Evolutionary conservation across 2,888 invertebrate genomes (phyloP).

Genomic region (Dinocampus coccinellae): DNA sequence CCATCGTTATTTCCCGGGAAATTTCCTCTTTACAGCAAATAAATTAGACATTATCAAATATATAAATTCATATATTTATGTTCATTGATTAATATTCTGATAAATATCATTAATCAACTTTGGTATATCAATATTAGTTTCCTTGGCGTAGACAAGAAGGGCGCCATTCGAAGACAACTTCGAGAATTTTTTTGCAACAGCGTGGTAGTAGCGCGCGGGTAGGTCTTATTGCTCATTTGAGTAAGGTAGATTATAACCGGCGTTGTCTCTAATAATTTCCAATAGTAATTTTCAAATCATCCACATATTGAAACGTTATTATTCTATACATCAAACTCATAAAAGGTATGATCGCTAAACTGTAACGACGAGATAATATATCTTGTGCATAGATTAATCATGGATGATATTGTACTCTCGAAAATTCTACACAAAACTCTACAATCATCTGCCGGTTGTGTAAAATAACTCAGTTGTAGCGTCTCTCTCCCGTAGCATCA

Average conservation of each 20-base stretch:
- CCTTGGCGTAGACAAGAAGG: not conserved
- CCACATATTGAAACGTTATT: no score
- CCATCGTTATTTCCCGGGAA: conserved; percentile 75
- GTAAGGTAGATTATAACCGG: not conserved
- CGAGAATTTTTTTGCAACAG: not conserved
- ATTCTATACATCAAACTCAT: no score
- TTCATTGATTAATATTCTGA: not conserved
- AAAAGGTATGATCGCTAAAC: not conserved
- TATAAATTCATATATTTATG: not conserved
- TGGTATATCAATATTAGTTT: not conserved
- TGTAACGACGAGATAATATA: not conserved
- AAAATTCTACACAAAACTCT: not conserved
- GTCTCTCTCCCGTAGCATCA: not conserved
- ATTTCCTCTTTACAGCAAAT: conserved; percentile 62
- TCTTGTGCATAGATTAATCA: not conserved
- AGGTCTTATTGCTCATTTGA: not conserved
- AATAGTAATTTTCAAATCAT: not conserved
- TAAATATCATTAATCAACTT: not conserved
- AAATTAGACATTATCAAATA: not conserved
- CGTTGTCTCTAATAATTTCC: not conserved
- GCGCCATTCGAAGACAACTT: conserved; percentile 11
- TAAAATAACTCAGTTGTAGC: not conserved
- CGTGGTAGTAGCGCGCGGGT: conserved; percentile 13
- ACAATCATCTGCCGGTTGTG: not conserved
- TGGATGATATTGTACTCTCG: not conserved